Evolutionary conservation across 2,113 vertebrate species (phyloP).

Genomic region (Grammomys surdaster): DNA sequence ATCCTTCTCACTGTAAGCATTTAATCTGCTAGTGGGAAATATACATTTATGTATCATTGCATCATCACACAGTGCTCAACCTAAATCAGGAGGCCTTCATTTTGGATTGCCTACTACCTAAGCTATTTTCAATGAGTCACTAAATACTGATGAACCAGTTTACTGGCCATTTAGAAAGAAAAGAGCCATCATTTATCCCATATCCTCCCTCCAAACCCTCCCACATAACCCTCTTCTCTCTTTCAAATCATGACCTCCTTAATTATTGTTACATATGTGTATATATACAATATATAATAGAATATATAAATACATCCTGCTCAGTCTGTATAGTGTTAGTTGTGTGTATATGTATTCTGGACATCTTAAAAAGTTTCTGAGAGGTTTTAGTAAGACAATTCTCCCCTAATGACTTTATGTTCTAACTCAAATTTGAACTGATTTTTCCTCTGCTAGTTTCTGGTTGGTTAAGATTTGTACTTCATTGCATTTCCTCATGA

Average conservation of each 20-base stretch:
- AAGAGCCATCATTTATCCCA: background rate
- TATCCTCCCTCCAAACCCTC: background rate
- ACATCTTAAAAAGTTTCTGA: background rate
- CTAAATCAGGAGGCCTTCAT: background rate
- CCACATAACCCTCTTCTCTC: background rate
- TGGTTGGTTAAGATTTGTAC: background rate
- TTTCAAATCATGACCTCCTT: background rate
- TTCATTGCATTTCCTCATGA: background rate
- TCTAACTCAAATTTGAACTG: background rate
- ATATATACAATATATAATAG: background rate
- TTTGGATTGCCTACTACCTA: background rate
- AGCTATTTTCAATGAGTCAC: constrained; percentile 6
- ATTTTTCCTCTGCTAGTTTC: background rate
- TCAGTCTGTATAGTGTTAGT: background rate
- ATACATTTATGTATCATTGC: background rate
- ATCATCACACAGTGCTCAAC: background rate
- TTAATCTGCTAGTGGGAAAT: background rate
- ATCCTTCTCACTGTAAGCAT: background rate
- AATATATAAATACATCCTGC: background rate
- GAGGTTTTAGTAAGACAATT: background rate
- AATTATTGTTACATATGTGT: background rate
- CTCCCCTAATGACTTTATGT: background rate
- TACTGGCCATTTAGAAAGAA: background rate
- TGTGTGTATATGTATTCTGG: background rate
- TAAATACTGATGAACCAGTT: background rate